Percentiles rank a stretch among this genome's conserved stretches.
These are phyloP conservation scores for Chlorospingus semifuscus DNA, from an alignment of 2,797 vertebrate species.

Conservation along the genomic window DNA sequence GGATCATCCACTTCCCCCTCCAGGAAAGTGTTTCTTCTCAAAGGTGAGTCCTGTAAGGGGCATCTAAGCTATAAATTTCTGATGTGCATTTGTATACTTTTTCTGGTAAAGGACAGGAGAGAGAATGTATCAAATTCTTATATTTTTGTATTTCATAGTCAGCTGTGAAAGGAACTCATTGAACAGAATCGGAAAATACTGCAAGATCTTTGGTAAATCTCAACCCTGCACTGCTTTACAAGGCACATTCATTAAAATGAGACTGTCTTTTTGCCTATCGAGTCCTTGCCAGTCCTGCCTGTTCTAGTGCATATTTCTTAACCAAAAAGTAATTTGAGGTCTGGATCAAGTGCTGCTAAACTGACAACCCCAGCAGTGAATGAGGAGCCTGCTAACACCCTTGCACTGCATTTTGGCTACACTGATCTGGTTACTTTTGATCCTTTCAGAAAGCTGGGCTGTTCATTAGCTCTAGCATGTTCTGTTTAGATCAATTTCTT, in stretches of 20 bases:
- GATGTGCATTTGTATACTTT: not conserved
- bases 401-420: not conserved
- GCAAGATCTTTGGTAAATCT: not conserved
- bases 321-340: not conserved
- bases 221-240: not conserved
- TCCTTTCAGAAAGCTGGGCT: not conserved
- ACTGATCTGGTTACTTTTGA: not conserved
- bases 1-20: accelerated
- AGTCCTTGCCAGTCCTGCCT: not conserved
- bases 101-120: not conserved
- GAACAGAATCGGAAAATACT: not conserved
- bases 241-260: not conserved
- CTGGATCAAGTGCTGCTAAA: not conserved
- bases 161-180: not conserved
- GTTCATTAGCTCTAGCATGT: not conserved
- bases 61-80: accelerated
- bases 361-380: not conserved
- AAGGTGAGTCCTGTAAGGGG: not conserved
- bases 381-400: not conserved
- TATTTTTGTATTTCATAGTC: not conserved
- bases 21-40: not conserved
- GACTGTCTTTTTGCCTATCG: not conserved
- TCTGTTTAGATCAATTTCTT: not conserved
- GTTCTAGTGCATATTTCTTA: not conserved
- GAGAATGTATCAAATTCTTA: not conserved